Evolutionary conservation across 2,113 vertebrate species (phyloP).

Genomic region (Odobenus rosmarus): DNA sequence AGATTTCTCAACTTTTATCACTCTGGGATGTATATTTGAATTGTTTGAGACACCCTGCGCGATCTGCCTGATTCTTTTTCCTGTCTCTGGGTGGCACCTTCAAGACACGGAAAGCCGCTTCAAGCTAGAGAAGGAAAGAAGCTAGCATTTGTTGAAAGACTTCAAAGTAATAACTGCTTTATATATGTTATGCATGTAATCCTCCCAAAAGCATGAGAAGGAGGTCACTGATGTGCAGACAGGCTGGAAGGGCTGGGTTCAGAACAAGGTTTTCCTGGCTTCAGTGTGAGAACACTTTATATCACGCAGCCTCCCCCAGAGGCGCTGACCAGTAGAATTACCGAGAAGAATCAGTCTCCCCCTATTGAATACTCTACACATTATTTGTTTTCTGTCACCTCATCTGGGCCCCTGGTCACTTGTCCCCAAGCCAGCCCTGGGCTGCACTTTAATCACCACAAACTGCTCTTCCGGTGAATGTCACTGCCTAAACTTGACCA

Average conservation of each 20-base stretch:
- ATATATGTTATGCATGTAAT: neutral
- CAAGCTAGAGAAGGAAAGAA: slow-evolving; percentile 8
- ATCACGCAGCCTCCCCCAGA: neutral
- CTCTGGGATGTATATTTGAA: neutral
- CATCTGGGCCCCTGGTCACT: neutral
- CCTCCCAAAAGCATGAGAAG: neutral
- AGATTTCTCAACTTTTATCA: neutral
- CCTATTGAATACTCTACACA: neutral
- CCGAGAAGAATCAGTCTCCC: neutral
- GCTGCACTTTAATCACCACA: neutral
- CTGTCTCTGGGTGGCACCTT: neutral
- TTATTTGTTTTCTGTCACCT: neutral
- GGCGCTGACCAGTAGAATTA: neutral
- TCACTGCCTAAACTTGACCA: neutral
- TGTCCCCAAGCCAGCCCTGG: neutral
- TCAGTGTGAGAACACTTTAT: neutral
- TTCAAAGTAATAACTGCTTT: neutral
- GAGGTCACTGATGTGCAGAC: neutral
- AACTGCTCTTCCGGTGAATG: neutral
- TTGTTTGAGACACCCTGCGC: neutral
- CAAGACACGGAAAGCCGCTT: neutral
- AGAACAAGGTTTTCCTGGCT: neutral
- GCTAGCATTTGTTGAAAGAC: neutral
- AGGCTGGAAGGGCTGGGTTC: neutral
- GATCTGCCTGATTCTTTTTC: neutral